These are phyloP conservation scores for Drosophila lacteicornis DNA, from an alignment of 1,140 invertebrate genomes.

Conservation along the genomic window DNA sequence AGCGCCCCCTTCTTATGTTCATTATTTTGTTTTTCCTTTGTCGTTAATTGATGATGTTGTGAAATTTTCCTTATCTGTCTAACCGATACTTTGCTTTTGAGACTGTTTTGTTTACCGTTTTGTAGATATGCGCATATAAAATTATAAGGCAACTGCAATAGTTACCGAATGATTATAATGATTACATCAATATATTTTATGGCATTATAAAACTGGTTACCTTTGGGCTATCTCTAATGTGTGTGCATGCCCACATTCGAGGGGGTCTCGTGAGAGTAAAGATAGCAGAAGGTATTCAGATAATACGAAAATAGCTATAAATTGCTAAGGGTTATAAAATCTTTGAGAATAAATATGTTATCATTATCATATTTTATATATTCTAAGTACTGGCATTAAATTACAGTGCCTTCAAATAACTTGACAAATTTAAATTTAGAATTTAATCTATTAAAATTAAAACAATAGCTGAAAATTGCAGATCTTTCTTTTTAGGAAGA, in stretches of 20 bases:
- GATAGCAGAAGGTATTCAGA: neutral
- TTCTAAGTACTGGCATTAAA: no score
- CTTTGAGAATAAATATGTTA: neutral
- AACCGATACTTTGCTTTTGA: neutral
- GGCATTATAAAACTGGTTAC: slow-evolving; percentile 19
- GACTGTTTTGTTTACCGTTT: slow-evolving; percentile 10
- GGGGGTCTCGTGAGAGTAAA: neutral
- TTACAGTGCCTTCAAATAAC: neutral
- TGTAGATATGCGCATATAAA: slow-evolving; percentile 11
- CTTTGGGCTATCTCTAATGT: slow-evolving; percentile 1
- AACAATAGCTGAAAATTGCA: neutral
- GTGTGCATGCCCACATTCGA: slow-evolving; percentile 1
- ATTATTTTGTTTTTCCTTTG: neutral
- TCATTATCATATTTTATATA: neutral
- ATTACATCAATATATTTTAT: slow-evolving; percentile 28
- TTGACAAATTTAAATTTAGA: neutral
- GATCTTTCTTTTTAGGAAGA: neutral
- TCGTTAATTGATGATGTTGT: slow-evolving; percentile 12
- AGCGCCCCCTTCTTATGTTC: neutral
- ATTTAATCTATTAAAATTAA: neutral
- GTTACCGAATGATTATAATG: slow-evolving; percentile 17
- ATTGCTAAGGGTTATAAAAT: neutral
- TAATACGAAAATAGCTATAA: neutral
- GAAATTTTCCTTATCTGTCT: slow-evolving; percentile 17
- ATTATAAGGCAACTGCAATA: slow-evolving; percentile 25